Percentiles rank a stretch among this genome's conserved stretches.
Evolutionary conservation across 2,888 invertebrate species (phyloP).

Genomic region (Perizoma flavofasciatum): DNA sequence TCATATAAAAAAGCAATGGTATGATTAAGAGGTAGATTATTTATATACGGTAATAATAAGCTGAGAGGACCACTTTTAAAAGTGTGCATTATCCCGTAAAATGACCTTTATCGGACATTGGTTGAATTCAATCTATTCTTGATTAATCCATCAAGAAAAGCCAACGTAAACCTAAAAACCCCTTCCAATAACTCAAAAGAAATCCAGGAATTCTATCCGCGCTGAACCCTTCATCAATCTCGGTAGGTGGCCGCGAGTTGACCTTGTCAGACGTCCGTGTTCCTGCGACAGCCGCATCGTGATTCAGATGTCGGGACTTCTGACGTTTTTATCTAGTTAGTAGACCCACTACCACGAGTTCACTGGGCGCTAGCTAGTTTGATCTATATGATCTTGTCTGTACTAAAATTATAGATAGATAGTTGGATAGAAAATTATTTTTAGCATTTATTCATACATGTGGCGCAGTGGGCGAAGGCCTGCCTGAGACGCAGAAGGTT

Average conservation of each 20-base stretch:
- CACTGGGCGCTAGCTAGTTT: neutral
- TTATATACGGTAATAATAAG: no score
- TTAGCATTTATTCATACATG: no score
- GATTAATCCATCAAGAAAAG: slow-evolving; percentile 9
- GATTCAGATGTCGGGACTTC: slow-evolving; percentile 16
- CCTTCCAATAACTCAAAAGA: slow-evolving; percentile 19
- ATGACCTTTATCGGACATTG: no score
- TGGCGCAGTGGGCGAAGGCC: no score
- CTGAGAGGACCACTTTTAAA: no score
- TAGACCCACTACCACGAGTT: slow-evolving; percentile 20
- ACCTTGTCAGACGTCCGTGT: slow-evolving; percentile 22
- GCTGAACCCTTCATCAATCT: slow-evolving; percentile 22
- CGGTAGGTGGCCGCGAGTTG: slow-evolving; percentile 21
- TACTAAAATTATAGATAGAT: no score
- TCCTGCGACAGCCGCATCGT: slow-evolving; percentile 8
- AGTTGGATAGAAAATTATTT: no score
- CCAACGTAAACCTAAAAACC: slow-evolving; percentile 10
- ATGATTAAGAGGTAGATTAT: no score
- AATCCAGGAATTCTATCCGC: slow-evolving; percentile 18
- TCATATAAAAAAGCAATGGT: no score
- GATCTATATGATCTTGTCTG: neutral
- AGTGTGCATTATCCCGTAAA: no score
- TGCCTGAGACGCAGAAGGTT: no score
- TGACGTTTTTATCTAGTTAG: slow-evolving; percentile 29
- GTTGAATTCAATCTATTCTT: neutral